Base-by-base conservation (phyloP, 2,888 invertebrate genomes). In the Heliconius aoede region DNA sequence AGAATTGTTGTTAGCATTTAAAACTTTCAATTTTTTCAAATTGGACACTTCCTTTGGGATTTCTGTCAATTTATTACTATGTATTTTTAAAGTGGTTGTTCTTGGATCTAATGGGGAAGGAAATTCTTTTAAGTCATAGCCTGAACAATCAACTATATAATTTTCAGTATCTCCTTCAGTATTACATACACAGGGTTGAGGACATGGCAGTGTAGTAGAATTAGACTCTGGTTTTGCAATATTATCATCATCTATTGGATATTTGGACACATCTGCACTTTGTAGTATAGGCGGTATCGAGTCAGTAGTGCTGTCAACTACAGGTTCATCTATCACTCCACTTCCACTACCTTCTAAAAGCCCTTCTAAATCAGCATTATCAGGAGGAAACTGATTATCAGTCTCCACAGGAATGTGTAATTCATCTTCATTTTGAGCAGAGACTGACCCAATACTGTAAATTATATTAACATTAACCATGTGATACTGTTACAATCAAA, bases 121-220 rank as follows among this genome's bases (percentile, higher is more conserved):
- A 72, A 95, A 88, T 83, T 94, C 91, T 26, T 91, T 91, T 74
- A 95, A 86, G 55, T 88, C 90, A 76, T 89, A 90, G 81, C 93
- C 90, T 15, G 94, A 90, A 85, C 95, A 96, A 85, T 95, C 91
- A 8, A 93, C 91, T 4, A 90, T 85, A 62, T 88, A 91, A 69
- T 88, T 84, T 36, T 85, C 83, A 32, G 87, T 80, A 67, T 85
- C 85, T n/a, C 89, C 90, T 84, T 93, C 92, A 78, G 86, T 83
- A 80, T 86, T 89, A 80, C 94, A 94, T 30, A 90, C 86, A 79
- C 94, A 94, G 71, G 85, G 85, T 51, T 85, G 84, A 21, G 94
- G 93, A 74, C 94, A 94, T 18, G 82, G 77, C 7, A 74, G 67
- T 72, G 74, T 77, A 24, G 73, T 60, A 65, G 74, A 80, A 79